Evolutionary conservation across 2,113 vertebrate species (phyloP).

Genomic region (Eretmochelys imbricata): DNA sequence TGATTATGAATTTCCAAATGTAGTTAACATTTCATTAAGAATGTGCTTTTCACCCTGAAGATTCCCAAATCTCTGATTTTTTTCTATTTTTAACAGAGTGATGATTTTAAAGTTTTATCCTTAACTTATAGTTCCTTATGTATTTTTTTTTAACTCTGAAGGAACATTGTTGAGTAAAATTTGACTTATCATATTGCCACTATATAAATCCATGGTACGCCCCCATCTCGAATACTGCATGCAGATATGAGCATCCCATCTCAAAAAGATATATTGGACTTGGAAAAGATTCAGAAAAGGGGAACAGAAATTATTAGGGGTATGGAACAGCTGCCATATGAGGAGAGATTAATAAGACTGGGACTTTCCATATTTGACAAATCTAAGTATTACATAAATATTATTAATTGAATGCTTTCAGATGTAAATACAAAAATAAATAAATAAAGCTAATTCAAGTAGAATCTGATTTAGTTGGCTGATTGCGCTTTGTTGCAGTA

Average conservation of each 20-base stretch:
- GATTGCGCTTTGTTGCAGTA: background rate
- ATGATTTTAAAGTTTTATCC: background rate
- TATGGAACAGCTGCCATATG: no score
- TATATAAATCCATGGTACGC: no score
- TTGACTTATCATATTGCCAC: background rate
- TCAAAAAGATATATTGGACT: no score
- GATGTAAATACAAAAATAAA: background rate
- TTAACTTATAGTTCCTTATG: background rate
- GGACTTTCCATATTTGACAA: no score
- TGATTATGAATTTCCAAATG: background rate
- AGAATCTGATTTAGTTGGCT: background rate
- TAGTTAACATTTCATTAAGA: background rate
- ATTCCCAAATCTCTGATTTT: background rate
- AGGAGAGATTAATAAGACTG: no score
- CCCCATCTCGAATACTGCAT: no score
- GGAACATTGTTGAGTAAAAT: background rate
- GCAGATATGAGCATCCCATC: no score
- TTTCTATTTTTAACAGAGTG: background rate
- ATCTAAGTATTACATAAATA: no score
- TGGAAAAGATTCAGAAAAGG: no score
- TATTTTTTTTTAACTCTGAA: conserved; percentile 1
- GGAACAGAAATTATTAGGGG: no score
- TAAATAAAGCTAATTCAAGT: background rate
- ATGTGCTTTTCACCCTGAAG: background rate
- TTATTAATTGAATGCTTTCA: background rate